These are phyloP conservation scores for Drosophila navojoa DNA, from an alignment of 1,140 invertebrate species.

Conservation along the genomic window DNA sequence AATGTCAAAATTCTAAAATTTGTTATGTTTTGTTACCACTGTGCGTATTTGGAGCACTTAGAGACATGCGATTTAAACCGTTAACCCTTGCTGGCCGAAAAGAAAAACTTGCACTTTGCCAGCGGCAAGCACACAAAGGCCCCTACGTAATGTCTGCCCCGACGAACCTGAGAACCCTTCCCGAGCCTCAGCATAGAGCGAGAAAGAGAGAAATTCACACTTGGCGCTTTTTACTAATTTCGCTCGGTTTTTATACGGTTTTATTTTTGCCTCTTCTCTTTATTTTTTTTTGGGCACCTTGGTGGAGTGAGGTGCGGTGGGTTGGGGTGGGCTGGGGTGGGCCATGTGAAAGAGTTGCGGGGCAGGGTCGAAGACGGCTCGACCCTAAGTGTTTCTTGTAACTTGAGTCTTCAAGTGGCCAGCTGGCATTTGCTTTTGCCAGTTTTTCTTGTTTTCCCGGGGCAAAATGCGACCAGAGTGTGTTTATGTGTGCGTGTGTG, in stretches of 20 bases:
- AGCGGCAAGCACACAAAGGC: conserved; percentile 58
- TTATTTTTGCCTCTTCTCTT: conserved; percentile 8
- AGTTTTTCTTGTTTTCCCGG: conserved; percentile 62
- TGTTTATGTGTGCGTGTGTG: conserved; percentile 12
- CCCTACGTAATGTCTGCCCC: conserved; percentile 35
- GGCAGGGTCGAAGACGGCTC: conserved; percentile 51
- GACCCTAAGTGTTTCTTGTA: conserved; percentile 80
- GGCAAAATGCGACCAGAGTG: conserved; percentile 8
- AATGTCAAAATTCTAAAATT: no score
- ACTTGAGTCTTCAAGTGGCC: conserved; percentile 79
- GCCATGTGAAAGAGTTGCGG: background rate
- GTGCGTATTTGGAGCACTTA: no score
- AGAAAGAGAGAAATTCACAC: conserved; percentile 43
- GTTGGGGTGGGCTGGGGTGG: no score
- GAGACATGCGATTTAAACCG: conserved; percentile 38
- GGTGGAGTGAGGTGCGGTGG: background rate
- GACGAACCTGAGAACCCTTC: conserved; percentile 2
- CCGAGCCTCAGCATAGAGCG: conserved; percentile 24
- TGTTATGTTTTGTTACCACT: no score
- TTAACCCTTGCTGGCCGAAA: conserved; percentile 61
- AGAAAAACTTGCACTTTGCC: conserved; percentile 49
- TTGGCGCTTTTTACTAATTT: conserved; percentile 72
- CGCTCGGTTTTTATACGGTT: conserved; percentile 38
- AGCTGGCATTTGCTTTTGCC: conserved; percentile 77
- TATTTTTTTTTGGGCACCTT: background rate